Conservation (phyloP, 2,113 vertebrate genomes). For the Stictonetta naevosa region DNA sequence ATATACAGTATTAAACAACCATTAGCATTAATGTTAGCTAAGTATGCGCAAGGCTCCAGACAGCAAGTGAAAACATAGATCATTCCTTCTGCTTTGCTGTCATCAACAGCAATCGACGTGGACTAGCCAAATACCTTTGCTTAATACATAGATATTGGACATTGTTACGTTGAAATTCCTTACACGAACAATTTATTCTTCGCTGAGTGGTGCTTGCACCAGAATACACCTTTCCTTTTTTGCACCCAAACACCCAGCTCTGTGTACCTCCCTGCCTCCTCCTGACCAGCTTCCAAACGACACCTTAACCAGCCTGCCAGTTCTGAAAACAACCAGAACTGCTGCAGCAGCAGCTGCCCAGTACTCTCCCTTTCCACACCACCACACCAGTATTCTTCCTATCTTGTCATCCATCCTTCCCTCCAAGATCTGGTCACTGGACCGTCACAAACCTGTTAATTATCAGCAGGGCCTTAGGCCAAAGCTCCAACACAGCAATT, state of each 20-base stretch:
- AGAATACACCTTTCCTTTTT: background rate
- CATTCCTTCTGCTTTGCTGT: background rate
- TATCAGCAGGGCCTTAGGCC: background rate
- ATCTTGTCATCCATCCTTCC: background rate
- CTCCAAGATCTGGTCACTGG: accelerated
- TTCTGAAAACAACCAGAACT: background rate
- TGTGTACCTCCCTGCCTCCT: background rate
- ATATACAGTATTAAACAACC: background rate
- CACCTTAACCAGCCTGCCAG: background rate
- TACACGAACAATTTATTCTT: background rate
- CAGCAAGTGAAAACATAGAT: background rate
- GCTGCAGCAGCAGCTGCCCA: background rate
- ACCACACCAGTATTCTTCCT: background rate
- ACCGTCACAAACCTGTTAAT: background rate
- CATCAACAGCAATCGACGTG: accelerated
- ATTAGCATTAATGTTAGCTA: background rate
- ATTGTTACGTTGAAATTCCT: background rate
- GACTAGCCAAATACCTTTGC: background rate
- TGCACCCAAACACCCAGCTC: background rate
- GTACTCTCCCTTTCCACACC: background rate
- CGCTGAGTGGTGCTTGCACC: background rate
- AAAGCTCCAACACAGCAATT: background rate
- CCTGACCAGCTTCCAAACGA: background rate
- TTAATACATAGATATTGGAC: background rate
- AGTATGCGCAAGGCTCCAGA: background rate